Base-by-base conservation (phyloP, 2,888 invertebrate species). In the Sarcophaga caerulescens region DNA sequence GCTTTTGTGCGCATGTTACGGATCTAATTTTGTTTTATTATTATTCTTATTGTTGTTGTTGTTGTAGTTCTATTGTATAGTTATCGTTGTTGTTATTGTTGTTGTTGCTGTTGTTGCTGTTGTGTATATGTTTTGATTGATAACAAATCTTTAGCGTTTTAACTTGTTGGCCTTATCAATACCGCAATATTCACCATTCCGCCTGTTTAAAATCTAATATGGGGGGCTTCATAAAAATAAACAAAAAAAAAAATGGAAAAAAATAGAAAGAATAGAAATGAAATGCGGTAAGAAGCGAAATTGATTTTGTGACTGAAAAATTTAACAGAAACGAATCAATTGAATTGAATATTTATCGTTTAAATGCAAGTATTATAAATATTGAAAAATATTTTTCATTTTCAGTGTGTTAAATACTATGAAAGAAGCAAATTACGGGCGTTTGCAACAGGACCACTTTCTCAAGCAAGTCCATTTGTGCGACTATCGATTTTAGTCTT, bases 71-170 rank as follows among this genome's bases (percentile, higher is more conserved):
- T 52, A 12, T 3, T 3, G 17, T 5, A 14, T 52, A 52, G 12
- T 52, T 17, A 14, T 14, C 52, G 17, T 0, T 4, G 3, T 70
- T 74, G n/a, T n/a, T 59, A 17, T n/a, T 44, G 57, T 83, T 66
- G 63, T 70, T 74, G n/a, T 21, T 68, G 57, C 68, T 79, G 52
- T 12, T 74, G 21, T 25, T 66, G 59, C 3, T 81, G 12, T 81
- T 81, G 52, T 70, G 70, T 35, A 77, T 80, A 80, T 68, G 79
- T 59, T 76, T 92, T 91, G 91, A 91, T 89, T 91, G 92, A 91
- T 92, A 92, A 92, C 91, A 92, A 92, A 91, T 91, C 92, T 91
- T 91, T 91, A 90, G 90, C 89, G 89, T 69, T 84, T 84, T 78
- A 86, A 83, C 86, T 86, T 86, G 84, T 81, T 83, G 84, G 86